Evolutionary conservation across 2,797 vertebrate genomes (phyloP), one percentile per base, ranked within the genome.

Genomic region (Microctenopoma lineatum): DNA sequence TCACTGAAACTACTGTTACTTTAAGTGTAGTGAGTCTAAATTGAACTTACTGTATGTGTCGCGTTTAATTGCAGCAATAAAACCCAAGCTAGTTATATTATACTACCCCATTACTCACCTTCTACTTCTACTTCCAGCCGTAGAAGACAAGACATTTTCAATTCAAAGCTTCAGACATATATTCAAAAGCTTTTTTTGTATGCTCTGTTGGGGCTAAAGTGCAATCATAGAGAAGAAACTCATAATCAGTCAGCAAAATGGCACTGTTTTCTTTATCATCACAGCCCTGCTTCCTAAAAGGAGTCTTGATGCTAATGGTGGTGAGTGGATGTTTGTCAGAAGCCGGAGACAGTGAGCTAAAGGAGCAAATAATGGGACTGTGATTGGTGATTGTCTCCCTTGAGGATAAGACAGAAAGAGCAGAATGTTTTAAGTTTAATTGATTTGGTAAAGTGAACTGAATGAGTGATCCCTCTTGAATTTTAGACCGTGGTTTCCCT

Each of bases 241-340:
- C 12, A 68, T 59, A 61, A 59, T 79, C 69, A 79, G 38, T 70
- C 27, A 59, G 52, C 21, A 47, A 59, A 73, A 63, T 63, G 41
- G 15, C 4, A 15, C 36, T 11, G 16, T 60, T 65, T 46, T 59
- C 47, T 58, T 59, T 46, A n/a, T 39, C 57, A 64, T 48, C 46
- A 51, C 13, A 16, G 29, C 32, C 39, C 52, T 41, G n/a, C 29
- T 21, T 57, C 70, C 42, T 67, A 44, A 76, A 78, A 55, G 39
- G 42, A 72, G 47, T 45, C 68, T 59, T 67, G 54, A 81, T 83
- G 56, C 46, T 79, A 54, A 64, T 56, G 32, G 34, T 51, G 26
- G 32, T 47, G 47, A 60, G 38, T 61, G 47, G 44, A 72, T 47
- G 58, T 60, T 67, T 73, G 38, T 73, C 18, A 74, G 56, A 42